Conservation (phyloP, 2,888 invertebrate species). For the Cryptus viduatorius region DNA sequence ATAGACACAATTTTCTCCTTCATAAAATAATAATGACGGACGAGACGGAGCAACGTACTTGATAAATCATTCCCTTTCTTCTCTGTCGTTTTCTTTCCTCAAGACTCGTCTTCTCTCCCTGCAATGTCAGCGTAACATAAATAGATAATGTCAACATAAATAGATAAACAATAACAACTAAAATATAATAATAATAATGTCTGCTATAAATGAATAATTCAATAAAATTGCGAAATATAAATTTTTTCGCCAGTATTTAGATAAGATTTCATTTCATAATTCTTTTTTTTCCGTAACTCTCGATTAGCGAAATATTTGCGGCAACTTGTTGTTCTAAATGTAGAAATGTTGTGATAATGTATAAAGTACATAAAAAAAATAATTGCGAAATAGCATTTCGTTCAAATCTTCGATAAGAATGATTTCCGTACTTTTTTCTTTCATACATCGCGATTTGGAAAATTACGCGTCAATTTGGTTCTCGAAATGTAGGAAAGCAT, state of each 20-base stretch:
- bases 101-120: constrained; percentile 59
- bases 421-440: too few species aligned
- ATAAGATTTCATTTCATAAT: background rate
- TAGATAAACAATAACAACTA: constrained; percentile 16
- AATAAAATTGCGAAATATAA: too few species aligned
- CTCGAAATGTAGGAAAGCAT: too few species aligned
- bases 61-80: constrained; percentile 70
- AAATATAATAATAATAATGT: background rate
- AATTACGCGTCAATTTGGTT: too few species aligned
- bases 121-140: background rate
- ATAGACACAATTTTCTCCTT: background rate
- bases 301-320: background rate
- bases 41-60: constrained; percentile 67
- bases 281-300: background rate
- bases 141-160: background rate
- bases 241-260: background rate
- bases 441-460: too few species aligned
- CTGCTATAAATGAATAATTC: background rate
- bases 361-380: too few species aligned
- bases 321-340: too few species aligned
- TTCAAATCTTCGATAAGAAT: too few species aligned
- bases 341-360: too few species aligned
- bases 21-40: background rate
- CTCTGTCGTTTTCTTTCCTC: constrained; percentile 66
- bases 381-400: too few species aligned